phyloP scores from a whole-genome alignment of 2,888 invertebrate genomes.

The Parnassius mnemosyne region DNA sequence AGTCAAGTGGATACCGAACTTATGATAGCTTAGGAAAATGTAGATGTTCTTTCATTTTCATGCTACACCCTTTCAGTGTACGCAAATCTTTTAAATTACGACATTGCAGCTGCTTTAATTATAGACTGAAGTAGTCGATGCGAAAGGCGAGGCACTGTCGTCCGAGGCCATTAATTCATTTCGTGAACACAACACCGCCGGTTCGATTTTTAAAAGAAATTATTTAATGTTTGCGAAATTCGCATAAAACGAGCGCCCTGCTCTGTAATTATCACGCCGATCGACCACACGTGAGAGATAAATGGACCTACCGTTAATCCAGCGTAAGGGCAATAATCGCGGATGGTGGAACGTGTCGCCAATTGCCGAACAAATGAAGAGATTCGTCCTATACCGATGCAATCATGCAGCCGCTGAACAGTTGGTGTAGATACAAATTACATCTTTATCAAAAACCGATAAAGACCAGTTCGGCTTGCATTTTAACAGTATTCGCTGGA shows the following conservation, averaged over 20 bases:
- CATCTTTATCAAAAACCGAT: slow-evolving; percentile 17
- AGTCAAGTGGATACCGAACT: no score
- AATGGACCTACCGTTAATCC: slow-evolving; percentile 64
- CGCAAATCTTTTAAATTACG: slow-evolving; percentile 14
- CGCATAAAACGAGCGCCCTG: slow-evolving; percentile 30
- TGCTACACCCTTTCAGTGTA: slow-evolving; percentile 3
- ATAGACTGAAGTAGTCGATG: slow-evolving; percentile 13
- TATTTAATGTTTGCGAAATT: slow-evolving; percentile 53
- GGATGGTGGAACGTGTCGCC: slow-evolving; percentile 44
- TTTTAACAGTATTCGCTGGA: slow-evolving; percentile 10
- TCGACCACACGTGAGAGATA: slow-evolving; percentile 69
- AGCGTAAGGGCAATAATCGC: slow-evolving; percentile 63
- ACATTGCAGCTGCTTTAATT: slow-evolving; percentile 9
- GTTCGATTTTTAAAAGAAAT: slow-evolving; percentile 63
- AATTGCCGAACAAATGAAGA: slow-evolving; percentile 61
- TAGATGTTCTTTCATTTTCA: slow-evolving; percentile 11
- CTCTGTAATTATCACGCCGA: slow-evolving; percentile 73
- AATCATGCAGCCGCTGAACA: neutral
- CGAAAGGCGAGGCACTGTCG: slow-evolving; percentile 29
- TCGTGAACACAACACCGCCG: slow-evolving; percentile 62
- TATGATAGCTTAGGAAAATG: slow-evolving; percentile 8
- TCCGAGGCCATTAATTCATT: slow-evolving; percentile 64
- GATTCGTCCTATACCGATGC: slow-evolving; percentile 40
- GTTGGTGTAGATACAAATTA: slow-evolving; percentile 10
- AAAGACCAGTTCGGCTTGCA: slow-evolving; percentile 9